Conservation (phyloP, 1,140 invertebrate genomes). For the Drosophila truncata region DNA sequence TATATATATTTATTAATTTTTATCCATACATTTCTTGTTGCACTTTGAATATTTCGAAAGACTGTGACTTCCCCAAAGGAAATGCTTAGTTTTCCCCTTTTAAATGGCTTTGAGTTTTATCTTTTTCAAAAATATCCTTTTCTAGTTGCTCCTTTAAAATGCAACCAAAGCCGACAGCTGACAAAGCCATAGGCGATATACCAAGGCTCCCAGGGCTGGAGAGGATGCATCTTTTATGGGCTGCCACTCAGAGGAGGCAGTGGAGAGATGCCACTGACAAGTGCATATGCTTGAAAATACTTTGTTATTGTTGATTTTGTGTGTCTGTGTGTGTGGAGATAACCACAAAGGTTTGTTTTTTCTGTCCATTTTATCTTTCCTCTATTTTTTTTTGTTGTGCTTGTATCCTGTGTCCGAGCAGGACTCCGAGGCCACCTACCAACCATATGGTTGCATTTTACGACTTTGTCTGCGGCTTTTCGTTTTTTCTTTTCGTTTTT, state of each 20-base stretch:
- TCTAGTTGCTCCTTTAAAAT: slow-evolving; percentile 17
- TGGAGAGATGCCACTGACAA: slow-evolving; percentile 42
- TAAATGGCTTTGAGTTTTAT: not conserved
- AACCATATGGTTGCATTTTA: slow-evolving; percentile 48
- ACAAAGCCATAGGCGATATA: slow-evolving; percentile 24
- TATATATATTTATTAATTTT: no score
- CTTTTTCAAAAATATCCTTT: not conserved
- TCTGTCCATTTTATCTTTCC: not conserved
- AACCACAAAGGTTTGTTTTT: slow-evolving; percentile 46
- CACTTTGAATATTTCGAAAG: not conserved
- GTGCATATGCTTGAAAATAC: slow-evolving; percentile 44
- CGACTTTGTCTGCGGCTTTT: slow-evolving; percentile 20
- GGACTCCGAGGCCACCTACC: slow-evolving; percentile 2
- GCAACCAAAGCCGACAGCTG: slow-evolving; percentile 44
- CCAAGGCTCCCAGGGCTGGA: not conserved
- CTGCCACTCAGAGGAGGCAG: slow-evolving; percentile 21
- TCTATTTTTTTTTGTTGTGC: not conserved
- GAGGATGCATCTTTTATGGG: slow-evolving; percentile 38
- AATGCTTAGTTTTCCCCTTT: not conserved
- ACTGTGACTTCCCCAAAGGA: not conserved
- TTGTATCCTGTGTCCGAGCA: slow-evolving; percentile 9
- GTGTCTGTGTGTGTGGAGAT: not conserved
- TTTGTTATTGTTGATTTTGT: slow-evolving; percentile 44
- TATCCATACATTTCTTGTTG: no score
- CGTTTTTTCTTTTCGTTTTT: not conserved